Evolutionary conservation across 2,797 vertebrate genomes (phyloP).

Genomic region (Sparus aurata): DNA sequence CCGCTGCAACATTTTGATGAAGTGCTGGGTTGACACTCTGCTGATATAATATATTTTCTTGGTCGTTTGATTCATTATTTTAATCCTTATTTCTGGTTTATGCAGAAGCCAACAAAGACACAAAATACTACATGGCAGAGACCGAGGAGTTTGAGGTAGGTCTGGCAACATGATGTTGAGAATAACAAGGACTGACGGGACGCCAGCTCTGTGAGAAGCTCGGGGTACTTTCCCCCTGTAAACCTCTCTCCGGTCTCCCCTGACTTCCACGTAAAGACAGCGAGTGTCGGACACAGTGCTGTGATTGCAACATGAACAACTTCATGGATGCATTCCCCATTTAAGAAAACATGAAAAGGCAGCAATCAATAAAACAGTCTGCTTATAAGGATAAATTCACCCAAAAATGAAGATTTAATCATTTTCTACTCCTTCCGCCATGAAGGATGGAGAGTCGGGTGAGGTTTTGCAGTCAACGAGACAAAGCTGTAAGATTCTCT

Average conservation of each 20-base stretch:
- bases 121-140: not conserved
- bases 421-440: too few relatives aligned
- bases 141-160: conserved; percentile 13
- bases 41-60: not conserved
- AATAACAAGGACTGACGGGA: not conserved
- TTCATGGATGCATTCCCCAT: not conserved
- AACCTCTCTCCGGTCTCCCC: not conserved
- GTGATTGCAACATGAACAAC: not conserved
- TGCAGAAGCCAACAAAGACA: not conserved
- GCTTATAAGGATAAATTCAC: too few relatives aligned
- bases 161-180: conserved; percentile 36
- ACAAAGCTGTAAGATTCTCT: too few relatives aligned
- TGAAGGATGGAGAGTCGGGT: too few relatives aligned
- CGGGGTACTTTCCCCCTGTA: conserved; percentile 7
- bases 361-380: too few relatives aligned
- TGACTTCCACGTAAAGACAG: not conserved
- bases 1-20: not conserved
- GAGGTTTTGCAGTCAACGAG: too few relatives aligned
- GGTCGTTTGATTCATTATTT: not conserved
- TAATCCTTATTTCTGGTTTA: not conserved
- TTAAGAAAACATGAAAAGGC: not conserved
- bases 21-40: too few relatives aligned
- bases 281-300: not conserved
- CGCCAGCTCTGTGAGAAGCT: conserved; percentile 3
- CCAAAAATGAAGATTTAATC: too few relatives aligned